phyloP scores from a whole-genome alignment of 2,797 vertebrate species.

The Champsocephalus esox region DNA sequence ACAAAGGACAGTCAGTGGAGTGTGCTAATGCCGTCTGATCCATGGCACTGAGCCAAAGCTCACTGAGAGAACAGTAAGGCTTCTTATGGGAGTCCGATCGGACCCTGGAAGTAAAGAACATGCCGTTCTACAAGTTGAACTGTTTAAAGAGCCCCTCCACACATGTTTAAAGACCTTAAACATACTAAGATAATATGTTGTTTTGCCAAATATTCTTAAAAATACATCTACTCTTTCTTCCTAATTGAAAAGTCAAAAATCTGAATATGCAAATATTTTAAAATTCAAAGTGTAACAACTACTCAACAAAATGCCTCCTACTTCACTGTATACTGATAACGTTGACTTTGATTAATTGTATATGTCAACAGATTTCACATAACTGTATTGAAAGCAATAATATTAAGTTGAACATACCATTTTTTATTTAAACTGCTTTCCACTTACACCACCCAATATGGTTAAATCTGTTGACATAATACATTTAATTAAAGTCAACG shows the following conservation, averaged over 20 bases:
- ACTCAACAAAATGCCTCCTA: background rate
- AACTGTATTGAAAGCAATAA: no score
- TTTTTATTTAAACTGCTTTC: no score
- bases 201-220: background rate
- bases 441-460: no score
- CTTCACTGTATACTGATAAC: background rate
- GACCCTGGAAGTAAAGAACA: conserved; percentile 29
- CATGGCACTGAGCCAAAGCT: conserved; percentile 30
- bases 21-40: conserved; percentile 43
- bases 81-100: conserved; percentile 13
- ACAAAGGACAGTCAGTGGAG: conserved; percentile 52
- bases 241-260: background rate
- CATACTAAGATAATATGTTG: no score
- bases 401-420: no score
- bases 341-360: no score
- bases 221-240: background rate
- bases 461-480: no score
- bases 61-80: conserved; percentile 11
- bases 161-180: background rate
- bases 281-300: background rate
- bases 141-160: background rate
- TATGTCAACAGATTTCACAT: no score
- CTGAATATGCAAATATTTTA: background rate
- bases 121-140: background rate
- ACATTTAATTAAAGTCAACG: no score